phyloP scores from a whole-genome alignment of 2,888 invertebrate genomes.

The Drosophila sordidula region DNA sequence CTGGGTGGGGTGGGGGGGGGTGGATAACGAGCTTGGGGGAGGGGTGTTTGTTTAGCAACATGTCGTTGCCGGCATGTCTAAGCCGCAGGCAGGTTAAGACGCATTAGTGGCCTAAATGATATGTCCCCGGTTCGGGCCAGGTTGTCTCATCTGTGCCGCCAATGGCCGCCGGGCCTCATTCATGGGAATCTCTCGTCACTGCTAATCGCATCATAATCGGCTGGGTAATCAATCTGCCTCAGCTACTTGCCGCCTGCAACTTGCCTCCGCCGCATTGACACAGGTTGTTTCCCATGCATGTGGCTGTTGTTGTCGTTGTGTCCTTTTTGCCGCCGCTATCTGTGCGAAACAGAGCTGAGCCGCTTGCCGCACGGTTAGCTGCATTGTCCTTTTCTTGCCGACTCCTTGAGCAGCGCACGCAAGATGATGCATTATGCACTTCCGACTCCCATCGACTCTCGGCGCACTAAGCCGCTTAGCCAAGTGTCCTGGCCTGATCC shows the following conservation, averaged over 20 bases:
- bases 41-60: constrained; percentile 36
- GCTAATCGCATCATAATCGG: constrained; percentile 68
- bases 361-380: constrained; percentile 83
- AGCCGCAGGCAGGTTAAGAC: constrained; percentile 49
- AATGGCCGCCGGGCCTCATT: constrained; percentile 43
- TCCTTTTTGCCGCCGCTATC: constrained; percentile 83
- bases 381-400: constrained; percentile 75
- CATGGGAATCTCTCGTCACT: constrained; percentile 60
- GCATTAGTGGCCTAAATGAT: constrained; percentile 49
- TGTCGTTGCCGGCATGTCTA: constrained; percentile 66
- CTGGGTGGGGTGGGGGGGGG: neutral
- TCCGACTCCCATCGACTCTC: constrained; percentile 49
- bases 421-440: constrained; percentile 79
- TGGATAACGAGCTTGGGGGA: neutral
- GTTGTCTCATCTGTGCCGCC: constrained; percentile 60
- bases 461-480: constrained; percentile 69
- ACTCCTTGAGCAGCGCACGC: constrained; percentile 48
- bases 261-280: constrained; percentile 72
- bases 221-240: constrained; percentile 70
- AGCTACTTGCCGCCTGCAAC: constrained; percentile 50
- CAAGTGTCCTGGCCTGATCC: constrained; percentile 67
- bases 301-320: constrained; percentile 38
- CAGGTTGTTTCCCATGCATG: constrained; percentile 65
- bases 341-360: constrained; percentile 74
- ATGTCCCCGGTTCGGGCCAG: constrained; percentile 20